phyloP scores from a whole-genome alignment of 1,140 invertebrate genomes.

The Trichoplusia ni region DNA sequence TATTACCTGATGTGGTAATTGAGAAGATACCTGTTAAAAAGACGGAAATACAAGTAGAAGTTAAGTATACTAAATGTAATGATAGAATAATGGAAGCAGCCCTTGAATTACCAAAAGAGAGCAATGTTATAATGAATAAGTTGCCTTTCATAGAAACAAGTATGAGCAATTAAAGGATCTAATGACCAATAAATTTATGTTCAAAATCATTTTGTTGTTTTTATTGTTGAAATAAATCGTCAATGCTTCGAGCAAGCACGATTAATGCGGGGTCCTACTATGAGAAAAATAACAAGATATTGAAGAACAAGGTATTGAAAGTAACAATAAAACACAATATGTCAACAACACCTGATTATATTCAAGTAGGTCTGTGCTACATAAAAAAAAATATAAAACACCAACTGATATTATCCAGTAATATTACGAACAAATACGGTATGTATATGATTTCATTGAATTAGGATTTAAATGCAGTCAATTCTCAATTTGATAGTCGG shows the following conservation, averaged over 20 bases:
- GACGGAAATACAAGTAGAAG: not conserved
- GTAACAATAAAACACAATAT: constrained; percentile 31
- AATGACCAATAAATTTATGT: not conserved
- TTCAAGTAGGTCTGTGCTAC: constrained; percentile 40
- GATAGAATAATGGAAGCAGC: not conserved
- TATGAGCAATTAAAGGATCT: constrained; percentile 4
- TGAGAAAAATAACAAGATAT: not conserved
- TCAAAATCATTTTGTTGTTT: no score
- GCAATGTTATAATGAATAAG: not conserved
- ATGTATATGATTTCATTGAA: constrained; percentile 13
- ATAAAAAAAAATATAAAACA: constrained; percentile 46
- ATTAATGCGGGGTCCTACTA: no score
- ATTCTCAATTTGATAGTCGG: no score
- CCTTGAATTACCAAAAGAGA: not conserved
- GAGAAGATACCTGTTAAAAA: no score
- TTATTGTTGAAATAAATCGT: no score
- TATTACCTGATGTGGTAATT: no score
- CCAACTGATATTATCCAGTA: constrained; percentile 15
- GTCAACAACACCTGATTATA: constrained; percentile 52
- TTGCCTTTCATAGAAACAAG: constrained; percentile 19
- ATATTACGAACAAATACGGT: not conserved
- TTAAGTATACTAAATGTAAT: not conserved
- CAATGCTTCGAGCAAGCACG: no score
- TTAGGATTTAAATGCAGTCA: constrained; percentile 26
- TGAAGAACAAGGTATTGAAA: no score